Percentiles rank a stretch among this genome's conserved stretches.
Conservation (phyloP, 92 coral and sea anemone genomes). For the Siderastrea radians region DNA sequence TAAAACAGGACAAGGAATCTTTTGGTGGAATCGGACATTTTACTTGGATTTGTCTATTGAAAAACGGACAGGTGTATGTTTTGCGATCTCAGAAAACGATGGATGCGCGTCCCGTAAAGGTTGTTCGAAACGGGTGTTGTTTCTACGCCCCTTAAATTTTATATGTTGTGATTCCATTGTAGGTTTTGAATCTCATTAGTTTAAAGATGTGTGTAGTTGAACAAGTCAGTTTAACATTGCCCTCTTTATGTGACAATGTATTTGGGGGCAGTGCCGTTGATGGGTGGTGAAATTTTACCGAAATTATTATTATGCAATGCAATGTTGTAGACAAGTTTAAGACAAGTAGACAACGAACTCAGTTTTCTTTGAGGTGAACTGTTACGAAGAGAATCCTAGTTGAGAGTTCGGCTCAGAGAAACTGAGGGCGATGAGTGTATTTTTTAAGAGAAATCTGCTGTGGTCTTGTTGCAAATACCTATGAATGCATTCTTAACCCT, state of each 20-base stretch:
- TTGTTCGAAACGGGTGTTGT: not conserved
- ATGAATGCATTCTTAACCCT: too few relatives aligned
- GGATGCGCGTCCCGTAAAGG: conserved; percentile 2
- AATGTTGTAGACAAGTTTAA: not conserved
- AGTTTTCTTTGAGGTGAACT: too few relatives aligned
- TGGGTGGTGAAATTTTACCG: not conserved
- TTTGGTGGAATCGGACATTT: not conserved
- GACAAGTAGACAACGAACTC: not conserved
- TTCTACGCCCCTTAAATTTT: too few relatives aligned
- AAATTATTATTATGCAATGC: not conserved
- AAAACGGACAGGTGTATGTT: not conserved
- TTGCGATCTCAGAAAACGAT: not conserved
- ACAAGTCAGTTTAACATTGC: not conserved
- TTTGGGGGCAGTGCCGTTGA: not conserved
- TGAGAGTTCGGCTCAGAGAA: not conserved
- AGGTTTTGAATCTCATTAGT: not conserved
- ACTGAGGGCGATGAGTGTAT: not conserved
- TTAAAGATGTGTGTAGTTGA: not conserved
- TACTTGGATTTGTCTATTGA: conserved; percentile 9
- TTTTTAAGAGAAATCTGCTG: too few relatives aligned
- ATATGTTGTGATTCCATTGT: not conserved
- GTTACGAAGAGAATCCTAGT: not conserved
- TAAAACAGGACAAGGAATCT: not conserved
- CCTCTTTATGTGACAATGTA: not conserved
- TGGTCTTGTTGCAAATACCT: too few relatives aligned